A percentile compares a stretch with the other conserved stretches of the same genome.
phyloP scores from a whole-genome alignment of 2,888 invertebrate species.

The Philaethria dido region DNA sequence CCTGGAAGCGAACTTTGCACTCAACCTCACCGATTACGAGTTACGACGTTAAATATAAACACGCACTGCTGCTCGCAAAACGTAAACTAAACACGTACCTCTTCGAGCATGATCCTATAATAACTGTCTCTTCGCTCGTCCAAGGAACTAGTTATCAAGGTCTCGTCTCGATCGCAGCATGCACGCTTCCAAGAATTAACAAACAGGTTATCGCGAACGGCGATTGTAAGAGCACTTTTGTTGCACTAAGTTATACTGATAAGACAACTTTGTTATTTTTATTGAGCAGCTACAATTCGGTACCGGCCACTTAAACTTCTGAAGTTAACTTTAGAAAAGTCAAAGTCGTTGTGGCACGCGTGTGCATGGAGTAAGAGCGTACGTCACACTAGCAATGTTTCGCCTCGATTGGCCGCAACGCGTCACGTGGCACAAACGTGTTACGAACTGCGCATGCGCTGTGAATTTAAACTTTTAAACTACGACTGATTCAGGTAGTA shows the following conservation, averaged over 20 bases:
- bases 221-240: conserved; percentile 50
- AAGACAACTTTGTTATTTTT: conserved; percentile 25
- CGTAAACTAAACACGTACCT: conserved; percentile 82
- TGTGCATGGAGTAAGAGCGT: conserved; percentile 56
- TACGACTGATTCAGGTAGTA: neutral
- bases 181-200: conserved; percentile 75
- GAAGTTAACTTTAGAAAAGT: conserved; percentile 54
- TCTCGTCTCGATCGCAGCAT: conserved; percentile 76
- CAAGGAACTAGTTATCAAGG: conserved; percentile 84
- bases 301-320: conserved; percentile 49
- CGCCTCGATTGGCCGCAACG: conserved; percentile 61
- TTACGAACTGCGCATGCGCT: conserved; percentile 68
- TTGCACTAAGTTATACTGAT: conserved; percentile 45
- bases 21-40: conserved; percentile 65
- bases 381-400: conserved; percentile 64
- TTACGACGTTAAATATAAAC: conserved; percentile 54
- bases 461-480: conserved; percentile 34
- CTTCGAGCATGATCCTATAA: conserved; percentile 80
- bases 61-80: conserved; percentile 70
- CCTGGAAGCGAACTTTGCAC: conserved; percentile 64
- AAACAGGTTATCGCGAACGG: conserved; percentile 69
- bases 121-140: conserved; percentile 79
- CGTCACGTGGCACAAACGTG: conserved; percentile 70
- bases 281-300: conserved; percentile 33
- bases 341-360: conserved; percentile 61